phyloP scores from a whole-genome alignment of 2,113 vertebrate species.

The Gadus macrocephalus region DNA sequence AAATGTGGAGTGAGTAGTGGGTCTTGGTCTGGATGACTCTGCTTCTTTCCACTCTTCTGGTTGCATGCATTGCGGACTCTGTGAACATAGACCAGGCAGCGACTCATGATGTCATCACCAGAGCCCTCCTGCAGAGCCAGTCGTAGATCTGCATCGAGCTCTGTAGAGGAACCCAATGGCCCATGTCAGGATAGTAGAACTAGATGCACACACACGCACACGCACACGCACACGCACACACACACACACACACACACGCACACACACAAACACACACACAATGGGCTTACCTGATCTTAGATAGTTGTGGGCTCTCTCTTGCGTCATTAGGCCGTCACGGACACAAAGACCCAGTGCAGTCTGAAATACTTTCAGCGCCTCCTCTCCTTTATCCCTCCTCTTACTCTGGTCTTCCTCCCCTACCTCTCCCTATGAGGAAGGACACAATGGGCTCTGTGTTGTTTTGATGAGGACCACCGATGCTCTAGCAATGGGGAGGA shows the following conservation, averaged over 20 bases:
- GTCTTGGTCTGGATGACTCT: slow-evolving; percentile 2
- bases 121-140: slow-evolving; percentile 58
- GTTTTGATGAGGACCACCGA: too few species aligned
- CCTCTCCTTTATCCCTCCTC: slow-evolving; percentile 30
- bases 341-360: slow-evolving; percentile 56
- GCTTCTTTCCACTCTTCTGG: slow-evolving; percentile 21
- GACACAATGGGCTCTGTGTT: neutral
- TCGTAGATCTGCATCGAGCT: slow-evolving; percentile 68
- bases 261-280: neutral
- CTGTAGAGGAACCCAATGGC: slow-evolving; percentile 37
- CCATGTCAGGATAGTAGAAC: neutral
- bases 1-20: neutral
- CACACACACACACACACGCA: neutral
- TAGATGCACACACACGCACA: neutral
- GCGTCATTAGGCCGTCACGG: slow-evolving; percentile 42
- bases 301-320: slow-evolving; percentile 58
- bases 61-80: slow-evolving; percentile 47
- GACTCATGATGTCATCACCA: slow-evolving; percentile 35
- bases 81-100: slow-evolving; percentile 73
- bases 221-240: neutral
- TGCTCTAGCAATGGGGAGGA: too few species aligned
- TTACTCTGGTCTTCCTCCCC: slow-evolving; percentile 11
- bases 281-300: slow-evolving; percentile 64
- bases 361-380: slow-evolving; percentile 53
- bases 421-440: slow-evolving; percentile 20